These are phyloP conservation scores for Phodopus roborovskii DNA, from an alignment of 2,113 vertebrate species.

Conservation along the genomic window DNA sequence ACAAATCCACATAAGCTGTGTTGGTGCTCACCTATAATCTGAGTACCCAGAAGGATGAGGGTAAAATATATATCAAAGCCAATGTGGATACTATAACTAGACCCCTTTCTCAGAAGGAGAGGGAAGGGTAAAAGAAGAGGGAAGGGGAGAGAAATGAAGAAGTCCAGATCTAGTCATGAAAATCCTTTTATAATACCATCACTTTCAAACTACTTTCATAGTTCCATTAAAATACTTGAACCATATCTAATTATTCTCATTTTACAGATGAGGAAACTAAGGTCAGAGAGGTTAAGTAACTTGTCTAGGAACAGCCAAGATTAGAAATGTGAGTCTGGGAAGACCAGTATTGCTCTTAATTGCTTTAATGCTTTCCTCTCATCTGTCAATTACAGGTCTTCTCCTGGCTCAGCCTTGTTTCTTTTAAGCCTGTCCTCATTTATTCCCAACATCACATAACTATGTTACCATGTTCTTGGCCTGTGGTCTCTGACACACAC, in stretches of 20 bases:
- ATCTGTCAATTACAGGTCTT: constrained; percentile 6
- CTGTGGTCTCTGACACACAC: background rate
- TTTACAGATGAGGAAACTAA: constrained; percentile 39
- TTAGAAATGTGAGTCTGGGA: background rate
- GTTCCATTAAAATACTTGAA: constrained; percentile 50
- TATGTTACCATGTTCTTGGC: constrained; percentile 1
- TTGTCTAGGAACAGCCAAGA: background rate
- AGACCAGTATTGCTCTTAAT: background rate
- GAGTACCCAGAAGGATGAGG: background rate
- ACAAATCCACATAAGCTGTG: background rate
- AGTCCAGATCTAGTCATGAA: background rate
- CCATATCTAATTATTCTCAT: background rate
- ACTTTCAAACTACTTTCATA: constrained; percentile 23
- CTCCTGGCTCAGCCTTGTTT: background rate
- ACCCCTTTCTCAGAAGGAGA: background rate
- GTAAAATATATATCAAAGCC: background rate
- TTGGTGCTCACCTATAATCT: background rate
- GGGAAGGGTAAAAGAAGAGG: background rate
- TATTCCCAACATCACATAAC: background rate
- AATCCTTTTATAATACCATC: background rate
- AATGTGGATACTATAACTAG: background rate
- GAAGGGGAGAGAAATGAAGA: background rate
- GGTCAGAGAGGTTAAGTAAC: background rate
- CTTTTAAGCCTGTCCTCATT: background rate
- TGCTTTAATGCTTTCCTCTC: background rate